A percentile compares a stretch with the other conserved stretches of the same genome.
Conservation (phyloP, 2,888 invertebrate genomes). For the Notodonta dromedarius region DNA sequence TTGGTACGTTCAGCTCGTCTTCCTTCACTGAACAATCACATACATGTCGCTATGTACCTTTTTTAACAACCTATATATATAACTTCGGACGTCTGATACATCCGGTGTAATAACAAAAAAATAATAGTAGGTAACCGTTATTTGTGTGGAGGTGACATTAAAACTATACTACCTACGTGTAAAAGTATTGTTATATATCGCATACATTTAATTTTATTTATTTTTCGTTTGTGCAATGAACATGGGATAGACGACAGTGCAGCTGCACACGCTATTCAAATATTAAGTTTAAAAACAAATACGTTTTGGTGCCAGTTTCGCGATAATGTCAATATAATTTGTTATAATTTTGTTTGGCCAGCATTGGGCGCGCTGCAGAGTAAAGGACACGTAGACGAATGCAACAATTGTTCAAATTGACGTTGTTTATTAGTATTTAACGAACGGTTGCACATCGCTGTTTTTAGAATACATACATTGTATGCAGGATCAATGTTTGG, state of each 20-base stretch:
- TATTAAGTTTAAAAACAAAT: not conserved
- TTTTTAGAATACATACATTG: not conserved
- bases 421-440: constrained; percentile 9
- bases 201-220: not conserved
- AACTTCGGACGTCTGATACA: too few species aligned
- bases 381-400: not conserved
- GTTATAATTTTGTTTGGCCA: not conserved
- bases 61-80: too few species aligned
- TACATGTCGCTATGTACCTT: too few species aligned
- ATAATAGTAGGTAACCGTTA: too few species aligned
- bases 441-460: not conserved
- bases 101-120: too few species aligned
- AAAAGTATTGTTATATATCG: not conserved
- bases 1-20: too few species aligned
- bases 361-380: not conserved
- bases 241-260: not conserved
- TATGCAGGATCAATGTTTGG: not conserved
- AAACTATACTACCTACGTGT: too few species aligned
- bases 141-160: not conserved
- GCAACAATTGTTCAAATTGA: constrained; percentile 6
- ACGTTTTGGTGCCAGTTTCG: not conserved
- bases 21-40: too few species aligned
- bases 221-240: not conserved
- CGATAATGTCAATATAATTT: not conserved
- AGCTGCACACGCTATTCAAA: not conserved